phyloP scores from a whole-genome alignment of 2,113 vertebrate genomes.

The Myotis lucifugus region DNA sequence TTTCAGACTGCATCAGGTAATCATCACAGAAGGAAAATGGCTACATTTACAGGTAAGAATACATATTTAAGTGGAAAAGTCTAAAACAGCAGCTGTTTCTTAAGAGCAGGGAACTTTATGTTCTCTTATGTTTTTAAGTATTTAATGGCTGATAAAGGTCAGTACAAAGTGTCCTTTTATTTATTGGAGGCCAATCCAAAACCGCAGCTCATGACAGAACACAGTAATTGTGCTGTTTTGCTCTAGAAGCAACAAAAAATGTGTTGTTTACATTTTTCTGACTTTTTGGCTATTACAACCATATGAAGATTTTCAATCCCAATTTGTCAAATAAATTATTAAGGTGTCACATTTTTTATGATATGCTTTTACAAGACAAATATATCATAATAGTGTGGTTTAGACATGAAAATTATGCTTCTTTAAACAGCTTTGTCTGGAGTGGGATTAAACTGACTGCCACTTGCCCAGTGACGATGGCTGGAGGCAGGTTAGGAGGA shows the following conservation, averaged over 20 bases:
- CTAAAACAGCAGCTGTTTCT: constrained; percentile 61
- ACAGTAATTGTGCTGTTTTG: constrained; percentile 55
- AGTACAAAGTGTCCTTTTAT: constrained; percentile 65
- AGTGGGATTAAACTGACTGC: not conserved
- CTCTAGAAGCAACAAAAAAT: constrained; percentile 26
- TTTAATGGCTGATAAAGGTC: constrained; percentile 81
- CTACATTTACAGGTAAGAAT: constrained; percentile 37
- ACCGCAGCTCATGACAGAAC: constrained; percentile 54
- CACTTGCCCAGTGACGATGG: not conserved
- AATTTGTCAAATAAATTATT: constrained; percentile 62
- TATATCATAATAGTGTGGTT: not conserved
- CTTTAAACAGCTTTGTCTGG: not conserved
- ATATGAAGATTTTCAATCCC: constrained; percentile 73
- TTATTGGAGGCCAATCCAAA: constrained; percentile 60
- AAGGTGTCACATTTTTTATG: constrained; percentile 77
- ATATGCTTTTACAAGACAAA: not conserved
- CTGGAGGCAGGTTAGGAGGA: accelerated
- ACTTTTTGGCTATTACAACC: constrained; percentile 57
- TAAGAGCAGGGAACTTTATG: constrained; percentile 73
- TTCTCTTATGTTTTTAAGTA: constrained; percentile 77
- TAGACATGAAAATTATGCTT: not conserved
- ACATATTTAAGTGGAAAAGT: constrained; percentile 73
- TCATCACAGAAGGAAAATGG: not conserved
- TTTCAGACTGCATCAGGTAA: not conserved
- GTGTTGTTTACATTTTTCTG: constrained; percentile 50